Conservation (phyloP, 2,113 vertebrate species). For the Urocynchramus pylzowi region DNA sequence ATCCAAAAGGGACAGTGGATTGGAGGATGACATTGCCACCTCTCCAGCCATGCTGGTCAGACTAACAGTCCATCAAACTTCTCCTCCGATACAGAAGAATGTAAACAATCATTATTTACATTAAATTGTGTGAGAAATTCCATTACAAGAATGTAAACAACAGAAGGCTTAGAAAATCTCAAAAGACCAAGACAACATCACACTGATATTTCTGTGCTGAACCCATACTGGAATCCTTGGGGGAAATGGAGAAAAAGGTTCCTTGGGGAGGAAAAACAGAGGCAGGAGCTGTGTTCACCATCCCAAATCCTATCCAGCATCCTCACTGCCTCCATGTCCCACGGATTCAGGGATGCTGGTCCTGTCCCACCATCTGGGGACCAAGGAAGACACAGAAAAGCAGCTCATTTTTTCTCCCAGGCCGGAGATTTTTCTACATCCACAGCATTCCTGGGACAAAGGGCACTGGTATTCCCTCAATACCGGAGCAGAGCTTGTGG, state of each 20-base stretch:
- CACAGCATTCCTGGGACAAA: background rate
- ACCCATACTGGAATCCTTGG: rapidly evolving
- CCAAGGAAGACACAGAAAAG: background rate
- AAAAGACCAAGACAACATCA: too few species aligned
- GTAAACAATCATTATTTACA: too few species aligned
- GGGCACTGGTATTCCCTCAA: too few species aligned
- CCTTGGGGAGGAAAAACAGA: background rate
- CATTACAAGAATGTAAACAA: too few species aligned
- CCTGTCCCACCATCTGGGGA: background rate
- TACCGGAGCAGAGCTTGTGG: background rate
- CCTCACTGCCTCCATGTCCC: background rate
- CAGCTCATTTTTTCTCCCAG: background rate
- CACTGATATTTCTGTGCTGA: background rate
- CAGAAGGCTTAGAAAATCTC: too few species aligned
- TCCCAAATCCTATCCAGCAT: background rate
- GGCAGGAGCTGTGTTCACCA: background rate
- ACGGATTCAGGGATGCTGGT: background rate
- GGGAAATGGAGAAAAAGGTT: background rate
- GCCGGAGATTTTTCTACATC: background rate
- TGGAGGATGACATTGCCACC: too few species aligned
- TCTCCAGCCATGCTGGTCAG: too few species aligned
- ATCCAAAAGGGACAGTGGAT: too few species aligned
- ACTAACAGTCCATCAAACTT: too few species aligned
- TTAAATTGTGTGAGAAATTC: too few species aligned
- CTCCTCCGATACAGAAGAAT: too few species aligned